phyloP scores from a whole-genome alignment of 2,888 invertebrate genomes.

The Rugalucina vietnamica region DNA sequence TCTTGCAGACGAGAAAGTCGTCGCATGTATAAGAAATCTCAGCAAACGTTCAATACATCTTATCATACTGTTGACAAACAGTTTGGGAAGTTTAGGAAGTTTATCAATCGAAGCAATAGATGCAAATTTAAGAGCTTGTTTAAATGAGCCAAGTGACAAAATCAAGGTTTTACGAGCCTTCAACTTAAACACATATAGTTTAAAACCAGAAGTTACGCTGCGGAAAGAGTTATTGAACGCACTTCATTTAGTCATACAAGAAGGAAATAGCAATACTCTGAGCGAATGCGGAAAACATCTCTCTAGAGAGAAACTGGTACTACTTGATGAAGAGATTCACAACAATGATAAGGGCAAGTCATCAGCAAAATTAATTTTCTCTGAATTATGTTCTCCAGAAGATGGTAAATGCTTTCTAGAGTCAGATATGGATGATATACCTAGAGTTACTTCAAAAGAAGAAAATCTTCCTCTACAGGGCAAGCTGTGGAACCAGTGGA shows the following conservation, averaged over 20 bases:
- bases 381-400: neutral
- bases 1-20: too few relatives aligned
- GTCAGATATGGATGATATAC: neutral
- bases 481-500: neutral
- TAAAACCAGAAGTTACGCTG: neutral
- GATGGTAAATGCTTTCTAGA: neutral
- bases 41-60: too few relatives aligned
- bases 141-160: neutral
- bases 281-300: neutral
- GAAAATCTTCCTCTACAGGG: neutral
- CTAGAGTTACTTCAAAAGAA: neutral
- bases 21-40: too few relatives aligned
- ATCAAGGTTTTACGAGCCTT: neutral
- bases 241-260: neutral
- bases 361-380: neutral
- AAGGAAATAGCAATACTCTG: neutral
- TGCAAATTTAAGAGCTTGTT: neutral
- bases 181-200: neutral
- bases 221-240: neutral
- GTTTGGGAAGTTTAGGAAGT: too few relatives aligned
- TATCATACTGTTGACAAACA: too few relatives aligned
- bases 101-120: too few relatives aligned
- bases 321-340: neutral
- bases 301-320: neutral
- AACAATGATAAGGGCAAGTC: neutral